Evolutionary conservation across 1,140 invertebrate genomes (phyloP).

Genomic region (Danaus melanippus): DNA sequence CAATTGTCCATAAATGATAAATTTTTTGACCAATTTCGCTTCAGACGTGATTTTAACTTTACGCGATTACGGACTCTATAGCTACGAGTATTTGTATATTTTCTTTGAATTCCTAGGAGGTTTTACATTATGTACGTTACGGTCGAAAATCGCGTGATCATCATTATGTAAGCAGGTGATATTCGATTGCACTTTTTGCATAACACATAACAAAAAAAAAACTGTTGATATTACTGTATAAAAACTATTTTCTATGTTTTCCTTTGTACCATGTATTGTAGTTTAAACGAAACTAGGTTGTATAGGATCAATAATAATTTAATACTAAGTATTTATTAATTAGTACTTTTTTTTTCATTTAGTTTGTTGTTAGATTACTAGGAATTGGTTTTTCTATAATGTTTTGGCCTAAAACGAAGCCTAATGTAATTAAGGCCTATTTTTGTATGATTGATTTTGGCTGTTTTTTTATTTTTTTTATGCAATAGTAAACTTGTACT

Average conservation of each 20-base stretch:
- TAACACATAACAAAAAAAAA: slow-evolving; percentile 40
- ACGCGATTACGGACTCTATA: too few relatives aligned
- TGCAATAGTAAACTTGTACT: slow-evolving; percentile 59
- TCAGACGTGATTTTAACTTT: slow-evolving; percentile 7
- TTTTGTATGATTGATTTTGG: slow-evolving; percentile 36
- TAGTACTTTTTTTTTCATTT: slow-evolving; percentile 20
- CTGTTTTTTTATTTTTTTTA: slow-evolving; percentile 49
- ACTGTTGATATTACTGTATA: slow-evolving; percentile 64
- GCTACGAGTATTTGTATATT: too few relatives aligned
- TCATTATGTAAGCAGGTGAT: slow-evolving; percentile 15
- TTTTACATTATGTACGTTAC: slow-evolving; percentile 3
- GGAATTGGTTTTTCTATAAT: slow-evolving; percentile 16
- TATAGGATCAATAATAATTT: slow-evolving; percentile 33
- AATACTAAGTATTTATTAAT: slow-evolving; percentile 35
- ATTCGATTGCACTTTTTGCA: slow-evolving; percentile 62
- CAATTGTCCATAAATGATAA: slow-evolving; percentile 31
- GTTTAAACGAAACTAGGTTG: slow-evolving; percentile 35
- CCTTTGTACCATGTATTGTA: slow-evolving; percentile 31
- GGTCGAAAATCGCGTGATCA: slow-evolving; percentile 32
- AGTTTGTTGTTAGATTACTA: slow-evolving; percentile 15
- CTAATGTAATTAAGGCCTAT: slow-evolving; percentile 44
- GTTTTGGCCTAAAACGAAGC: slow-evolving; percentile 40
- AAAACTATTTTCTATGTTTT: slow-evolving; percentile 33
- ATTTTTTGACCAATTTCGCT: slow-evolving; percentile 36
- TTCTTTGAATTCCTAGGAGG: too few relatives aligned